Conservation (phyloP, 2,888 invertebrate genomes). For the Phoenoteleia sp. region DNA sequence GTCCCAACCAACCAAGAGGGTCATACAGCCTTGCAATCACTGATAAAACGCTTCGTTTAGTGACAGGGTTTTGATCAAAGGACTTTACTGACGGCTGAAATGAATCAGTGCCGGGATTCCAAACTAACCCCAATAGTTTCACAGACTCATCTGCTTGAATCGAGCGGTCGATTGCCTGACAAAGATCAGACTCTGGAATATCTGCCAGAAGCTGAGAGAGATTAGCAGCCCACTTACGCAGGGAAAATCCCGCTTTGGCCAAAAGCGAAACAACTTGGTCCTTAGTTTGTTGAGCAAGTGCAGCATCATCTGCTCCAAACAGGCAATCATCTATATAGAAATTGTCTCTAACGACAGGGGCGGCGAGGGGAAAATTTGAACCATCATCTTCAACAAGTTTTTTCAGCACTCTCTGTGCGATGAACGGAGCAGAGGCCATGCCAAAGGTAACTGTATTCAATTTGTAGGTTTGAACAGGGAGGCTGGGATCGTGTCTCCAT, state of each 20-base stretch:
- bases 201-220: too few relatives aligned
- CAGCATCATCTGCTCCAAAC: not conserved
- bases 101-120: too few relatives aligned
- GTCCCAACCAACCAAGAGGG: not conserved
- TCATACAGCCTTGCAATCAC: not conserved
- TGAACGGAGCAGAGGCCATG: too few relatives aligned
- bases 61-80: not conserved
- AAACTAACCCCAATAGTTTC: too few relatives aligned
- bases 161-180: too few relatives aligned
- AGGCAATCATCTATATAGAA: conserved; percentile 17
- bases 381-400: not conserved
- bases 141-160: too few relatives aligned
- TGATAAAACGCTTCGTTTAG: not conserved
- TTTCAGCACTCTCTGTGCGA: too few relatives aligned
- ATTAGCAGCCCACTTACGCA: not conserved
- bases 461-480: too few relatives aligned
- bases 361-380: not conserved
- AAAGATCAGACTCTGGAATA: too few relatives aligned
- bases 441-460: too few relatives aligned
- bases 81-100: not conserved
- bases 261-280: too few relatives aligned
- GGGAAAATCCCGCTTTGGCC: not conserved
- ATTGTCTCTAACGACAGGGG: not conserved
- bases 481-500: too few relatives aligned
- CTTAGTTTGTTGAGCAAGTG: not conserved